Evolutionary conservation across 2,113 vertebrate species (phyloP).

Genomic region (Fulica atra): DNA sequence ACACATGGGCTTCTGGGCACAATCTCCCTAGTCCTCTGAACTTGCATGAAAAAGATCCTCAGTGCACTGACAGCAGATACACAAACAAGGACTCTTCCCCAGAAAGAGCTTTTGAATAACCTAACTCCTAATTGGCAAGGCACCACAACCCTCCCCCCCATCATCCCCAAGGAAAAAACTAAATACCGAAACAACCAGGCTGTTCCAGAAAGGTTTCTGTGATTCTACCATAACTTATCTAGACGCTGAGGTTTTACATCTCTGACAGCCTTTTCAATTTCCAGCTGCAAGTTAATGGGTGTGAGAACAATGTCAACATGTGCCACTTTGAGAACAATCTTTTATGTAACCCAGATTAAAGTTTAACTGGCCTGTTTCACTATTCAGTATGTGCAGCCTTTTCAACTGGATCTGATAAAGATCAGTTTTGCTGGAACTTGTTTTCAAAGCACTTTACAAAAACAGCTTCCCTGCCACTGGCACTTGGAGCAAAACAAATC

Average conservation of each 20-base stretch:
- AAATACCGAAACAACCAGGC: not conserved
- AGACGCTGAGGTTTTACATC: not conserved
- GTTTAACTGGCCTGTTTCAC: conserved; percentile 43
- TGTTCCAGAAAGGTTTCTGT: not conserved
- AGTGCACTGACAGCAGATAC: not conserved
- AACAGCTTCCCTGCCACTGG: conserved; percentile 4
- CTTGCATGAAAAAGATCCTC: not conserved
- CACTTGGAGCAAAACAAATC: conserved; percentile 7
- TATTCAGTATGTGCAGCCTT: conserved; percentile 1
- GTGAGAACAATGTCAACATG: conserved; percentile 33
- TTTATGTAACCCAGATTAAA: conserved; percentile 68
- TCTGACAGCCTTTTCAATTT: not conserved
- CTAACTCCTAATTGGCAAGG: not conserved
- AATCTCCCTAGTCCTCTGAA: not conserved
- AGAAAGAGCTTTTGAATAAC: not conserved
- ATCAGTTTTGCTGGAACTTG: conserved; percentile 69
- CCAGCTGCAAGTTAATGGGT: not conserved
- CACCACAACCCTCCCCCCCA: not conserved
- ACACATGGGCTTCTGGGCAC: not conserved
- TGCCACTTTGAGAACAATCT: conserved; percentile 50
- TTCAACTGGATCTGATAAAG: conserved; percentile 53
- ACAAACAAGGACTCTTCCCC: not conserved
- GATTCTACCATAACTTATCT: not conserved
- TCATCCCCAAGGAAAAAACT: not conserved
- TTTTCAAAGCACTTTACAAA: conserved; percentile 30